Evolutionary conservation across 2,113 vertebrate genomes (phyloP).

Genomic region (Alligator mississippiensis): DNA sequence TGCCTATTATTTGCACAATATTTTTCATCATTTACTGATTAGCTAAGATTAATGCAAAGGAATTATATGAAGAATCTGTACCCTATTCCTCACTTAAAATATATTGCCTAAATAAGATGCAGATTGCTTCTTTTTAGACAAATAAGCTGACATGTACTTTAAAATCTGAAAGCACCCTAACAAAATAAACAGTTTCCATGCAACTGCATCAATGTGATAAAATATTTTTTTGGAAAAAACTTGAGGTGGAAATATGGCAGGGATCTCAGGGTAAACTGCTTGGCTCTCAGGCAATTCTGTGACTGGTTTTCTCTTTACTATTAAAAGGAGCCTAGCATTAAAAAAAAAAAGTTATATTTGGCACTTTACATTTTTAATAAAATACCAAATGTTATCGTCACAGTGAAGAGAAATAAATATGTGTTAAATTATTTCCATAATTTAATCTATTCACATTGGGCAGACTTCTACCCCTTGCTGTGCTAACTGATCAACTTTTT

Average conservation of each 20-base stretch:
- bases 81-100: neutral
- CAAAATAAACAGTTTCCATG: constrained; percentile 12
- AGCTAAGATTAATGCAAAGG: neutral
- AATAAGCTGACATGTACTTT: neutral
- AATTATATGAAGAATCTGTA: neutral
- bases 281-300: neutral
- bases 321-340: neutral
- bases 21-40: neutral
- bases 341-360: neutral
- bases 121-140: neutral
- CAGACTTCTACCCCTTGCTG: neutral
- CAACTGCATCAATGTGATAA: constrained; percentile 12
- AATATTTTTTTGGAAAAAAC: constrained; percentile 9
- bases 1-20: neutral
- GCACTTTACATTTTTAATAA: neutral
- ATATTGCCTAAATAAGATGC: constrained; percentile 7
- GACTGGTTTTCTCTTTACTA: neutral
- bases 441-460: rapidly evolving
- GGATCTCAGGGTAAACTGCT: neutral
- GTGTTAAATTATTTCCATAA: neutral
- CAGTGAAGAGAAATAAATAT: neutral
- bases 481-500: neutral
- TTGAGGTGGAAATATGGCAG: constrained; percentile 2
- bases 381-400: neutral
- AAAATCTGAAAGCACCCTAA: neutral